Evolutionary conservation across 2,113 vertebrate species (phyloP), one percentile per base, ranked within the genome.

Genomic region (Orientallactaga bullata): DNA sequence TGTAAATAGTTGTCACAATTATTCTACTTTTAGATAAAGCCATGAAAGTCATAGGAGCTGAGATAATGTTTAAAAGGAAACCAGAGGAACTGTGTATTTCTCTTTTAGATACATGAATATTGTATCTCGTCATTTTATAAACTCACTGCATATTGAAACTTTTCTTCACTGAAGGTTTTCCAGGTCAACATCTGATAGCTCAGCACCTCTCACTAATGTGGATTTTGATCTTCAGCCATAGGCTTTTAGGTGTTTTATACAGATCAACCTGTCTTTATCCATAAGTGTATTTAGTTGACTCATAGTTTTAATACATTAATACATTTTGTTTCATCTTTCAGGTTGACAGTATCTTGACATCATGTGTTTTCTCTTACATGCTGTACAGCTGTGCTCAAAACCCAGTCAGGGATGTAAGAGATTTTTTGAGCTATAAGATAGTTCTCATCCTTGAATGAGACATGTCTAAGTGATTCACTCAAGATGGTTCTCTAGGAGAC

Each of bases 241-340:
- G 17, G 0, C 11, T 86, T 68, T 60, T 28, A 83, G 23, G 16
- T 35, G 4, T 35, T 90, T 85, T 66, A 72, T 32, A 39, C 20
- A 23, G 55, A 73, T 21, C 21, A 8, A 74, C 8, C 83, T 94
- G 32, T 7, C 35, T 89, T 89, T 85, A 77, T 81, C 32, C 72
- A 94, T 77, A 20, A 84, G 10, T 65, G 15, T 65, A 6, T 77
- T 96, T 85, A 69, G 4, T 81, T 66, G 30, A 60, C 42, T 93
- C 68, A 65, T 88, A 87, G 77, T 72, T 96, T 95, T 95, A n/a
- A 13, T 60, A 28, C 55, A 15, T 95, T 95, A n/a, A 13, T 60
- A 28, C 55, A 15, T 76, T 77, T 94, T 13, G 30, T 71, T 9
- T 69, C 83, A 35, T 94, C 26, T 74, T 84, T 73, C 58, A 84